Base-by-base conservation (phyloP, 2,113 vertebrate species). In the Lepus timidus region DNA sequence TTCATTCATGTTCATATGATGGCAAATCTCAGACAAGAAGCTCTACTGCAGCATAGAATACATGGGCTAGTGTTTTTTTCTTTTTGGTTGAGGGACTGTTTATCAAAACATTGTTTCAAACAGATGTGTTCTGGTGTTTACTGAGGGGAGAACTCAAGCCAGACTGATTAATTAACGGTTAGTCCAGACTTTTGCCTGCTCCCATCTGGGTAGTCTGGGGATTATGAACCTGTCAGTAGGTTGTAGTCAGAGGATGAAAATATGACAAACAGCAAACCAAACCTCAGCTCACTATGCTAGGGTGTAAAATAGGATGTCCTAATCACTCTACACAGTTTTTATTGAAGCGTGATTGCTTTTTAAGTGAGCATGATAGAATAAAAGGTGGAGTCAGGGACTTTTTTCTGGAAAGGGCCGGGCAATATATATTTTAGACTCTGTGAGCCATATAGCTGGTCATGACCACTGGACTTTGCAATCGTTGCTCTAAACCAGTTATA, bases 101-200 rank as follows among this genome's bases (percentile, higher is more conserved):
- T 95, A 92, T 91, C 92, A 83, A 95, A 96, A 95, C 65, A 64
- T 71, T 62, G 81, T 75, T 89, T 95, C 88, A 90, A 90, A 93
- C 90, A 97, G 90, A 96, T 95, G 95, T 92, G 82, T 67, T 36
- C 87, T 90, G 64, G 76, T 95, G 85, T 96, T 96, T 93, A 88
- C 61, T 55, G 74, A 97, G 92, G 55, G 36, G 74, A 92, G 81
- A 92, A 85, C 64, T 82, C 84, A 88, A 96, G 78, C 68, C 91
- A 95, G 88, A 88, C 85, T 84, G 87, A 85, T 90, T 95, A 86
- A 95, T 96, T 97, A 94, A 79, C 73, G 90, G 94, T 74, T 68
- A 88, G 81, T 93, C 76, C 88, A 90, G 81, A 81, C 1, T 13
- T 89, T 96, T 88, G 36, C 25, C 49, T 93, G 87, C 55, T 70